Conservation (phyloP, 2,113 vertebrate species). For the Amphilophus citrinellus region DNA sequence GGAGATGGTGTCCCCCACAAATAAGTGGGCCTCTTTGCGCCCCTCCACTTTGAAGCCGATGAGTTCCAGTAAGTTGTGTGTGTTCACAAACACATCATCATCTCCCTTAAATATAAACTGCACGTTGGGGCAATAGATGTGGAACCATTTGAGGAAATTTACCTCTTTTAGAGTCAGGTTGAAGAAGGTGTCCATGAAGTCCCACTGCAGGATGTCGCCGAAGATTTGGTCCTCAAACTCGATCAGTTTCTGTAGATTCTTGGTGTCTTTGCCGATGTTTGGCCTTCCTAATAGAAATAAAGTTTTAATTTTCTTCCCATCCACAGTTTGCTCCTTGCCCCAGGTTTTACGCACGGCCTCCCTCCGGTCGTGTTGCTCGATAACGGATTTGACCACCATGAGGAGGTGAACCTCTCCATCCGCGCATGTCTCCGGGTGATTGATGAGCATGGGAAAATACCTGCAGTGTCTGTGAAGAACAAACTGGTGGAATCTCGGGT, state of each 20-base stretch:
- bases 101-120: slow-evolving; percentile 87
- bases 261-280: slow-evolving; percentile 75
- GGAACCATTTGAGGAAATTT: slow-evolving; percentile 86
- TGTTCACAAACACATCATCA: slow-evolving; percentile 89
- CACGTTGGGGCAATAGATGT: slow-evolving; percentile 77
- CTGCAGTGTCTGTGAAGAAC: slow-evolving; percentile 83
- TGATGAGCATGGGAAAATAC: slow-evolving; percentile 85
- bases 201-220: slow-evolving; percentile 87
- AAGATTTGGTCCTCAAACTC: slow-evolving; percentile 83
- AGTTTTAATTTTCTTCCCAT: slow-evolving; percentile 78
- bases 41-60: slow-evolving; percentile 74
- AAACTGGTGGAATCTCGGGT: slow-evolving; percentile 82
- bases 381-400: slow-evolving; percentile 84
- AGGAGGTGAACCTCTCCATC: slow-evolving; percentile 78
- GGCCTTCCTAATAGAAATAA: slow-evolving; percentile 83
- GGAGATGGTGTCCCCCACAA: slow-evolving; percentile 86
- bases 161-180: slow-evolving; percentile 86
- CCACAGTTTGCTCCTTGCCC: slow-evolving; percentile 72
- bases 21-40: slow-evolving; percentile 68
- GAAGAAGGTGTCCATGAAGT: slow-evolving; percentile 88
- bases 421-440: slow-evolving; percentile 84
- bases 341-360: slow-evolving; percentile 83
- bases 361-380: slow-evolving; percentile 84
- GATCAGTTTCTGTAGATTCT: slow-evolving; percentile 84
- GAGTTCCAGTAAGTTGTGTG: slow-evolving; percentile 83